Base-by-base conservation (phyloP, 2,888 invertebrate genomes). In the Clivina fossor region DNA sequence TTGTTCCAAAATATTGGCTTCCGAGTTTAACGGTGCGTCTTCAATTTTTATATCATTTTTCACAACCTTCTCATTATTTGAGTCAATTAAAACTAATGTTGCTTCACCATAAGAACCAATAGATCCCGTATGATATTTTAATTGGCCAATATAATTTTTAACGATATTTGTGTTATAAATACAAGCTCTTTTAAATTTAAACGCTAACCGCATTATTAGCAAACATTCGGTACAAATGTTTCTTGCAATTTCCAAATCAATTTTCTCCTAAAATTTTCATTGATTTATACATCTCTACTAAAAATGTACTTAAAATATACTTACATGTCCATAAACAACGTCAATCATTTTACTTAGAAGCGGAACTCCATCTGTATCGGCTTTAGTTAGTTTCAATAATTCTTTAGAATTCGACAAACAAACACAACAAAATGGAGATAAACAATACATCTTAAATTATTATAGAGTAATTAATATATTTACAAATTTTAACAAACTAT, bases 181-280 rank as follows among this genome's bases (percentile, higher is more conserved):
- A 37, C 37, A 37, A 4, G 19, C 18, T 37, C 15, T 37, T 15
- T 37, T 37, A 15, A 37, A 37, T 16, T 37, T 37, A 37, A 16
- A 37, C 16, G 37, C 37, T 3, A 37, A 15, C 18, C 37, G 2
- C 7, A 37, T 9, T 1, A 15, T 16, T 1, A 7, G 13, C 16
- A 37, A 16, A 37, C 37, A 37, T 1, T 11, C 13, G 2, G 4
- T 16, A 2, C 13, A 7, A 15, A 37, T 15, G 13, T 7, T 3
- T 35, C 4, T 15, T 9, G 16, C 18, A 16, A 37, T 24, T 24
- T 24, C 5, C 26, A 24, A 24, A 24, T 24, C 26, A 9, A 24
- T 24, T 24, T 4, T 9, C 9, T 24, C 26, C 26, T 24, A 9
- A 9, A 24, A 24, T 24, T 7, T 7, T 24, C 9, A 24, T 7